Conservation (phyloP, 2,113 vertebrate species). For the Phalacrocorax carbo region DNA sequence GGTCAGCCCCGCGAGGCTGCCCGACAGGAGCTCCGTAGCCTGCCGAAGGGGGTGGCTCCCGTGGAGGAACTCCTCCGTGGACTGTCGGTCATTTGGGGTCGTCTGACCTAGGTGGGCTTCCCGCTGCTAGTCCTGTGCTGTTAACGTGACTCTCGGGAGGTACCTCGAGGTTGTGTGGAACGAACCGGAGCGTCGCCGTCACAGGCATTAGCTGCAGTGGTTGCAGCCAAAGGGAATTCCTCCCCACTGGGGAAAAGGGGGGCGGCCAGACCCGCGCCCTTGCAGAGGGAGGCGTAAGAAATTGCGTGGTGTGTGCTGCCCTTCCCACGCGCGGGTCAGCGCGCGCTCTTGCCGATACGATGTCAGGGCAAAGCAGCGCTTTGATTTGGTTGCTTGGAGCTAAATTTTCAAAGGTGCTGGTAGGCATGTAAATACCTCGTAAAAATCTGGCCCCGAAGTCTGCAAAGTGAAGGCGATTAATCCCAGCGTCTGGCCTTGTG, state of each 20-base stretch:
- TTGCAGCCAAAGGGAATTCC: neutral
- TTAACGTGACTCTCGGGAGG: neutral
- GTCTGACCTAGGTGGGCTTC: neutral
- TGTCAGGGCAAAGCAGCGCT: neutral
- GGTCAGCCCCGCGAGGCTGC: neutral
- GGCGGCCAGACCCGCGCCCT: neutral
- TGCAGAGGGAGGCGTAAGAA: neutral
- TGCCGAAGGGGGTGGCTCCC: neutral
- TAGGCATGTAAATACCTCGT: neutral
- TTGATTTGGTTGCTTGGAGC: neutral
- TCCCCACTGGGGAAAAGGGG: neutral
- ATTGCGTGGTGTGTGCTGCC: neutral
- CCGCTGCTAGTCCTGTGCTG: neutral
- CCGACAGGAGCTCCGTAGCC: rapidly evolving
- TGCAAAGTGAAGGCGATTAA: neutral
- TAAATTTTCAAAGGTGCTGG: neutral
- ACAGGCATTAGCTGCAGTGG: neutral
- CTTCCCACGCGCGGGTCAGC: neutral
- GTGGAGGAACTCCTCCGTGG: rapidly evolving
- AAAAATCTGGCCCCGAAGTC: neutral
- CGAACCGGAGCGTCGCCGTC: neutral
- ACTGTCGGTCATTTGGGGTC: rapidly evolving
- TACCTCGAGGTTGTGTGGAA: neutral
- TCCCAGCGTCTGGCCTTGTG: neutral
- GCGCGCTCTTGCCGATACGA: neutral